phyloP scores from a whole-genome alignment of 2,797 vertebrate species.

The Gymnothorax reevesii region DNA sequence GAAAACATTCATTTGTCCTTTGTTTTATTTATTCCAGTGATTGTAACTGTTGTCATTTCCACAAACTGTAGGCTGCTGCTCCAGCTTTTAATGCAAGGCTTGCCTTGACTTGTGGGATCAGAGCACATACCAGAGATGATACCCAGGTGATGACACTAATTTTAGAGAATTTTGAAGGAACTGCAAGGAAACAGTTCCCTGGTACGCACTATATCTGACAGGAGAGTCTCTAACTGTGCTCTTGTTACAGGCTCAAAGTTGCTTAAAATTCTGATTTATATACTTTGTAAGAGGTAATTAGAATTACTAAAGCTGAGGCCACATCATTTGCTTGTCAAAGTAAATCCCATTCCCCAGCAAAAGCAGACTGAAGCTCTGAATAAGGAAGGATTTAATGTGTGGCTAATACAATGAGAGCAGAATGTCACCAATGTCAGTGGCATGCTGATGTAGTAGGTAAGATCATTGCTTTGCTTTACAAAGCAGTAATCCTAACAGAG shows the following conservation, averaged over 20 bases:
- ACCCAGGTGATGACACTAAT: neutral
- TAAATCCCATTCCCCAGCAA: neutral
- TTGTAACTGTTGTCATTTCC: too few relatives aligned
- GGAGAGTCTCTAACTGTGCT: neutral
- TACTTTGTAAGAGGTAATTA: conserved; percentile 14
- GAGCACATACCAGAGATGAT: neutral
- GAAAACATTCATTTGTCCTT: too few relatives aligned
- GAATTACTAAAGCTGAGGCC: conserved; percentile 11
- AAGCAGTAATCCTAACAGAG: conserved; percentile 6
- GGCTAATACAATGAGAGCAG: conserved; percentile 8
- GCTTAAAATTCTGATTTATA: neutral
- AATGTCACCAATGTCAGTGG: conserved; percentile 13
- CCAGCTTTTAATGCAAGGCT: neutral
- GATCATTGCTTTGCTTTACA: conserved; percentile 8
- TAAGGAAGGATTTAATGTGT: conserved; percentile 1
- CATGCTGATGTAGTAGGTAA: conserved; percentile 10
- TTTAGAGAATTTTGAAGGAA: neutral
- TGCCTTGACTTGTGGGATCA: neutral
- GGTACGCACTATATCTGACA: neutral
- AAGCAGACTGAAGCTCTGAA: conserved; percentile 18
- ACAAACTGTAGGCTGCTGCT: too few relatives aligned
- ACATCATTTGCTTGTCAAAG: neutral
- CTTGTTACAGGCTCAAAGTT: neutral
- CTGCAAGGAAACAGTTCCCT: conserved; percentile 3
- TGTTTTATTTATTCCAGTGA: too few relatives aligned